These are phyloP conservation scores for Trissolcus japonicus DNA, from an alignment of 2,888 invertebrate genomes.

Conservation along the genomic window DNA sequence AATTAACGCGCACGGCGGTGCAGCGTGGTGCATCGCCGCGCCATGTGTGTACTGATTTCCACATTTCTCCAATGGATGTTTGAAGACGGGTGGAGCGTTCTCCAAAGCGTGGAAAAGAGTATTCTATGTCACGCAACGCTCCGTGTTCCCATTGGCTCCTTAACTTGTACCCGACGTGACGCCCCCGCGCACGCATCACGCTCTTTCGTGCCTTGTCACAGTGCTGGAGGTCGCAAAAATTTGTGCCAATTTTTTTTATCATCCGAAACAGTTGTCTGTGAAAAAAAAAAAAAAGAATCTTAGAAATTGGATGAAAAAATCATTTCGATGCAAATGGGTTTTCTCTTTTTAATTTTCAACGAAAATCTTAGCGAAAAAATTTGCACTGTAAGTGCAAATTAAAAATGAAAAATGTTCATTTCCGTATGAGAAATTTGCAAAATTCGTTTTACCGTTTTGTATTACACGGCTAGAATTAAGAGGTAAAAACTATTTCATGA, in stretches of 20 bases:
- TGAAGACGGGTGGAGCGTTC: constrained; percentile 63
- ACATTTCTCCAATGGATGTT: constrained; percentile 57
- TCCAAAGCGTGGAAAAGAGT: constrained; percentile 71
- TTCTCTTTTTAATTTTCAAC: too few relatives aligned
- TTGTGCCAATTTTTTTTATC: too few relatives aligned
- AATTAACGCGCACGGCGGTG: constrained; percentile 7
- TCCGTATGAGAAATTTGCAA: too few relatives aligned
- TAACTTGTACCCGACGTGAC: constrained; percentile 64
- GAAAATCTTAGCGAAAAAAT: too few relatives aligned
- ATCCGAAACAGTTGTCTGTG: too few relatives aligned
- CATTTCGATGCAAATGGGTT: too few relatives aligned
- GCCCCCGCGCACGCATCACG: constrained; percentile 70
- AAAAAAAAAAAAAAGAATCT: too few relatives aligned
- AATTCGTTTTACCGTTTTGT: too few relatives aligned
- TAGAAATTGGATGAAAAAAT: too few relatives aligned
- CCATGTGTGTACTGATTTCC: constrained; percentile 55
- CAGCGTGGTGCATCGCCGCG: constrained; percentile 10
- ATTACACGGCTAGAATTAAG: not conserved
- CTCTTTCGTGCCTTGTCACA: constrained; percentile 11
- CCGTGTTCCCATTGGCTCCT: constrained; percentile 61
- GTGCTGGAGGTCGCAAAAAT: not conserved
- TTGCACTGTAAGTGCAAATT: too few relatives aligned
- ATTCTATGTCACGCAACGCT: constrained; percentile 63
- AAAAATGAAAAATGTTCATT: too few relatives aligned
- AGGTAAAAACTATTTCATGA: constrained; percentile 40